Evolutionary conservation across 2,113 vertebrate species (phyloP), one percentile per base, ranked within the genome.

Genomic region (Vimba vimba): DNA sequence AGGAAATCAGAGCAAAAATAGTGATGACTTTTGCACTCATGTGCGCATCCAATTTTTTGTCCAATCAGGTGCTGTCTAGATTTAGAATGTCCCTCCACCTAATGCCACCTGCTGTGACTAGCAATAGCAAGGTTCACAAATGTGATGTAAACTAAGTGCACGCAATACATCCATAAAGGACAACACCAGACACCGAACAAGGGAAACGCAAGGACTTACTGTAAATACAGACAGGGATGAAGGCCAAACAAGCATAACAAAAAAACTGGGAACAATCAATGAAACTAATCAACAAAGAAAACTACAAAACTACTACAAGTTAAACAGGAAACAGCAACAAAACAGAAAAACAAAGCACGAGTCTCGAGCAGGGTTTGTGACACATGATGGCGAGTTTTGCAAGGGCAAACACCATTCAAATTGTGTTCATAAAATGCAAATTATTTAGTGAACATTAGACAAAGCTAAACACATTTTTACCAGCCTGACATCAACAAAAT

Each of bases 1-100:
- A 59, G 76, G 73, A 47, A 75, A 75, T 50, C 2, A 50, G 73
- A 27, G 13, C 73, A 75, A 25, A 50, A 75, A 47, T 75, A 75
- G 71, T n/a, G 12, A 47, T 50, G n/a, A 17, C n/a, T 7, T 43
- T 47, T 17, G 43, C 6, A 7, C n/a, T 43, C 39, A 43, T n/a
- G 21, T 43, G 36, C 6, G 55, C 55, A 57, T 57, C 55, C 55
- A 57, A 8, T 23, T 57, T 57, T 62, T 62, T 62, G 10, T 27
- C n/a, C 60, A 75, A 9, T 75, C n/a, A 50, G 23, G 13, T 71
- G 21, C 39, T 43, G 11, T 71, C 36, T 71, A 71, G 36, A 71
- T 43, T 71, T 71, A 71, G 21, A 73, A 73, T 43, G 10, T 73
- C 36, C 69, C 69, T 73, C 9, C 39, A 21, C 2, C 10, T 73